Evolutionary conservation across 2,113 vertebrate genomes (phyloP).

Genomic region (Lagenorhynchus albirostris): DNA sequence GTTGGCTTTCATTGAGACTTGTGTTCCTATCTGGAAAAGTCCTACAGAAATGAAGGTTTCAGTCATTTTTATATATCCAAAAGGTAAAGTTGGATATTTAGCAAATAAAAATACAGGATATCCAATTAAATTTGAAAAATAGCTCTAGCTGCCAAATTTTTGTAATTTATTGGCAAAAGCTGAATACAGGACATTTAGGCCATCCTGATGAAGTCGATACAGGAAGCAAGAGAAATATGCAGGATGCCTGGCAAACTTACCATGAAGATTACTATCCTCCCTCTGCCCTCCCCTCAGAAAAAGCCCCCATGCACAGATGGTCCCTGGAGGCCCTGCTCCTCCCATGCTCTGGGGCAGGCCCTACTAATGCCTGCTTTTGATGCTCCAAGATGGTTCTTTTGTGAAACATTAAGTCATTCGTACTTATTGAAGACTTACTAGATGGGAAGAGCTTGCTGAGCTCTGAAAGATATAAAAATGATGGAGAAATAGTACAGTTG

Average conservation of each 20-base stretch:
- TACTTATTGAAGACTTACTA: neutral
- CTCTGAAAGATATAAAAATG: neutral
- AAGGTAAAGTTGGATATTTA: neutral
- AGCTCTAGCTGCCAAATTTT: neutral
- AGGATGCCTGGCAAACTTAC: neutral
- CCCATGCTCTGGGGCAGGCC: accelerated
- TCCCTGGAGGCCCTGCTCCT: neutral
- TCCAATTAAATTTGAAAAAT: neutral
- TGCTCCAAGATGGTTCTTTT: neutral
- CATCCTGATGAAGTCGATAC: neutral
- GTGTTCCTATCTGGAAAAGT: neutral
- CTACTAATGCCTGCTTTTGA: neutral
- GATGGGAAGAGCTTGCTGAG: neutral
- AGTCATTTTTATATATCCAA: neutral
- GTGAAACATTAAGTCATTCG: neutral
- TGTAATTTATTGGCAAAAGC: neutral
- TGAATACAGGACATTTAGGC: neutral
- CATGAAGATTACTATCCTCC: accelerated
- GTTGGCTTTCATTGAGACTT: neutral
- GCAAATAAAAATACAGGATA: neutral
- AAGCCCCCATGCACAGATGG: neutral
- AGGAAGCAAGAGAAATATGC: neutral
- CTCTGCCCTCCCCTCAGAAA: accelerated
- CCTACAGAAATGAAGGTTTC: neutral
- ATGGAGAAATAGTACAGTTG: neutral